Evolutionary conservation across 2,888 invertebrate species (phyloP), one percentile per base, ranked within the genome.

Genomic region (Dryocosmus kuriphilus): DNA sequence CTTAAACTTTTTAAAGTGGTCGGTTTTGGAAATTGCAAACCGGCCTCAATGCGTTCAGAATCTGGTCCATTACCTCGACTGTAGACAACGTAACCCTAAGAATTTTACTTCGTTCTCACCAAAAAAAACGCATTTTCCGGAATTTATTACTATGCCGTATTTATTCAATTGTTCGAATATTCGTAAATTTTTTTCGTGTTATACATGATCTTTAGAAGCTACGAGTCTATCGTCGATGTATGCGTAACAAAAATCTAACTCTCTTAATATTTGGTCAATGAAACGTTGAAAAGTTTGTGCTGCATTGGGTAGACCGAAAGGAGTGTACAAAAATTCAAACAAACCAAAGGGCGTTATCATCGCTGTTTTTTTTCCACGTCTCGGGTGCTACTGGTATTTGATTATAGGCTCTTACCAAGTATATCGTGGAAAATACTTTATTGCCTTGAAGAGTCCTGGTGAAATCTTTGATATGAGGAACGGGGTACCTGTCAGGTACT

Each of bases 261-360:
- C 83, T 16, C 82, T 77, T 0, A 82, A 55, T 5, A 81, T 14
- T 60, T n/a, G n/a, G n/a, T n/a, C n/a, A n/a, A n/a, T n/a, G n/a
- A n/a, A n/a, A n/a, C n/a, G n/a, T n/a, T n/a, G 60, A 3, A 79
- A 78, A 3, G 67, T 75, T 77, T 71, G 22, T 74, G 74, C 78
- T 38, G 55, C 80, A 62, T 80, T 78, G 24, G 80, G 77, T 4
- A 88, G 74, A 1, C 86, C 87, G 38, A 86, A 88, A 0, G 84
- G 80, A 84, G 86, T 2, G 85, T 73, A 0, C 86, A 85, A 67
- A 85, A 86, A 0, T 85, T 85, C n/a, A n/a, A n/a, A n/a, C n/a
- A n/a, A n/a, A n/a, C n/a, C n/a, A n/a, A n/a, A n/a, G n/a, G n/a
- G n/a, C 5, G 63, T 82, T 3, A 60, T 78, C 1, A 80, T 74